These are phyloP conservation scores for Caiman crocodilus DNA, from an alignment of 2,797 vertebrate genomes.

Conservation along the genomic window DNA sequence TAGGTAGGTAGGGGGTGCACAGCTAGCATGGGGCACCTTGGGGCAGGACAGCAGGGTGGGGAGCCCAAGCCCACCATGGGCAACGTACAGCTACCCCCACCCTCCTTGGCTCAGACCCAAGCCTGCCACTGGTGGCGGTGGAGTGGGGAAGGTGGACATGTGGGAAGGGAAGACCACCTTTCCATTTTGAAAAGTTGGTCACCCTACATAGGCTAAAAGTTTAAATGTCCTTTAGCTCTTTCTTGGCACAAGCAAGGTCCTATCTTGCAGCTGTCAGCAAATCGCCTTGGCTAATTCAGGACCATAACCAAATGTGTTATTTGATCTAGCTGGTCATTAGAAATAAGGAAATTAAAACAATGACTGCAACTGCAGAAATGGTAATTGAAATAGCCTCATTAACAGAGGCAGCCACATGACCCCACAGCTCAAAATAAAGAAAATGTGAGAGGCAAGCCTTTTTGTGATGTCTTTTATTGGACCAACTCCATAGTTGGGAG, in stretches of 20 bases:
- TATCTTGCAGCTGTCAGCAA: background rate
- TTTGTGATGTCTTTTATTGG: too few relatives aligned
- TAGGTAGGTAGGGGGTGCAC: too few relatives aligned
- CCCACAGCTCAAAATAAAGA: slow-evolving; percentile 15
- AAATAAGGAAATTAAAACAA: background rate
- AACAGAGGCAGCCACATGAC: background rate
- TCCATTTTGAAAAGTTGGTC: too few relatives aligned
- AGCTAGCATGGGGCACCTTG: too few relatives aligned
- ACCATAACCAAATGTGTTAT: background rate
- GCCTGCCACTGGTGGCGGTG: too few relatives aligned
- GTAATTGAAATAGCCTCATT: background rate
- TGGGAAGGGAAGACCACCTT: too few relatives aligned
- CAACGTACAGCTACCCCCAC: too few relatives aligned
- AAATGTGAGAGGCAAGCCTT: background rate
- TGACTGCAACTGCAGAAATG: slow-evolving; percentile 9
- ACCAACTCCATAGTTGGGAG: too few relatives aligned
- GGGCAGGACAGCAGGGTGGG: too few relatives aligned
- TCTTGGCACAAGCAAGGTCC: background rate
- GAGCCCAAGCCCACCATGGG: too few relatives aligned
- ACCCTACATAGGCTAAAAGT: background rate
- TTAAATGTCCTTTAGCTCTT: background rate
- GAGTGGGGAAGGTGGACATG: too few relatives aligned
- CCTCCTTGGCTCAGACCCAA: too few relatives aligned
- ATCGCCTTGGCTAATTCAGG: background rate
- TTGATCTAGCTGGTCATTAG: background rate